Base-by-base conservation (phyloP, 1,140 invertebrate genomes). In the Argopecten irradians region DNA sequence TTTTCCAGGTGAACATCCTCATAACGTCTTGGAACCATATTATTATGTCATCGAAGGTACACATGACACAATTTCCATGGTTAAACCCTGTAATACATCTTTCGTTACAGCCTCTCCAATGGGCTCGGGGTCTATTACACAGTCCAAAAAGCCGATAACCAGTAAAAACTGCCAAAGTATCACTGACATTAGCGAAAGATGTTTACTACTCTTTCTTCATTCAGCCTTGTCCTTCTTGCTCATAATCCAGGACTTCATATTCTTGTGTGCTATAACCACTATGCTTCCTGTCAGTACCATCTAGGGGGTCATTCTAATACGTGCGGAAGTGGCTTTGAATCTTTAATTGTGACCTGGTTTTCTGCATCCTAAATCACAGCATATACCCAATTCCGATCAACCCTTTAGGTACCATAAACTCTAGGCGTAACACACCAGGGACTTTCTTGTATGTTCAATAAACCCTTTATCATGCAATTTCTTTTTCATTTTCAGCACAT, bases 191-290 rank as follows among this genome's bases (percentile, higher is more conserved):
- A 11, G 34, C 32, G 43, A 92, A 90, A 1, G 91, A 86, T 0
- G 96, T 96, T 85, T 95, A 94, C 36, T 94, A n/a, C 83, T 8
- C 88, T 92, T 84, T 94, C 93, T 8, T 91, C 85, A n/a, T 28
- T 86, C 16, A 13, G 93, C n/a, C 84, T 2, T 96, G 82, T 46
- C 82, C 86, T 2, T 96, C 89, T 86, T 96, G 96, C 94, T n/a
- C 94, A 94, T 86, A 89, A 95, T 28, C 94, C 93, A 22, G n/a
- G n/a, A 86, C 35, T 33, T 82, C 33, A 92, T n/a, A 82, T 55
- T 92, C 89, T 2, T 91, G 19, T 11, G 82, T 88, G n/a, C 46
- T 86, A 86, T n/a, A 91, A 93, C 41, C 84, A 89, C 33, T 88
- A 33, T 14, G 88, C 55, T n/a, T 16, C 87, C 88, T 41, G 43